phyloP scores from a whole-genome alignment of 1,140 invertebrate genomes.

The Diabrotica undecimpunctata region DNA sequence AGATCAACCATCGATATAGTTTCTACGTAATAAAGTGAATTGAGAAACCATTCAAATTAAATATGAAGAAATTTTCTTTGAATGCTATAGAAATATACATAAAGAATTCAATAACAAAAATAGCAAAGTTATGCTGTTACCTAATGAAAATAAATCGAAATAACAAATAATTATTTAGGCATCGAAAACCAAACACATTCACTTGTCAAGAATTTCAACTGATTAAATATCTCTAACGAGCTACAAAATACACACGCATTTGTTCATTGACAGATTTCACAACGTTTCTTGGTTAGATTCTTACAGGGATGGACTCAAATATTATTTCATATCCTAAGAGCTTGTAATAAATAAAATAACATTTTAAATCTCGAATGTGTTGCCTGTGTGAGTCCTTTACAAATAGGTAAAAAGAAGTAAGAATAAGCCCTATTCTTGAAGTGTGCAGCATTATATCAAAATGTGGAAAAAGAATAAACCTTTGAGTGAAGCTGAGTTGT shows the following conservation, averaged over 20 bases:
- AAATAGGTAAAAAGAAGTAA: too few relatives aligned
- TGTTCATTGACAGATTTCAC: neutral
- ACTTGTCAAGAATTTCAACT: slow-evolving; percentile 7
- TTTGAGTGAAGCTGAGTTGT: too few relatives aligned
- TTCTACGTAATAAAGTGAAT: neutral
- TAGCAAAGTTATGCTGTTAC: neutral
- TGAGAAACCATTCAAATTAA: slow-evolving; percentile 3
- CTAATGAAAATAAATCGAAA: slow-evolving; percentile 10
- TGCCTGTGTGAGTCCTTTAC: too few relatives aligned
- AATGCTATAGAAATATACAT: neutral
- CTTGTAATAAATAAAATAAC: neutral
- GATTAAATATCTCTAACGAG: slow-evolving; percentile 11
- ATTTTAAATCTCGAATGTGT: too few relatives aligned
- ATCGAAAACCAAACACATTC: slow-evolving; percentile 9
- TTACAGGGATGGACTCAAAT: too few relatives aligned
- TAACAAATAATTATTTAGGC: slow-evolving; percentile 12
- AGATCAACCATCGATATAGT: too few relatives aligned
- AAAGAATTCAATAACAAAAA: slow-evolving; percentile 1
- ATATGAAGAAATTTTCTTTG: neutral
- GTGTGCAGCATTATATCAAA: too few relatives aligned
- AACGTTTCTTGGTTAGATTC: neutral
- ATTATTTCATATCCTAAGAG: neutral
- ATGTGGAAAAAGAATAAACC: too few relatives aligned
- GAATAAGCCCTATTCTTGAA: too few relatives aligned
- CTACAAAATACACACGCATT: slow-evolving; percentile 2